A percentile compares a stretch with the other conserved stretches of the same genome.
These are phyloP conservation scores for Lasiommata megera DNA, from an alignment of 2,888 invertebrate species.

Conservation along the genomic window DNA sequence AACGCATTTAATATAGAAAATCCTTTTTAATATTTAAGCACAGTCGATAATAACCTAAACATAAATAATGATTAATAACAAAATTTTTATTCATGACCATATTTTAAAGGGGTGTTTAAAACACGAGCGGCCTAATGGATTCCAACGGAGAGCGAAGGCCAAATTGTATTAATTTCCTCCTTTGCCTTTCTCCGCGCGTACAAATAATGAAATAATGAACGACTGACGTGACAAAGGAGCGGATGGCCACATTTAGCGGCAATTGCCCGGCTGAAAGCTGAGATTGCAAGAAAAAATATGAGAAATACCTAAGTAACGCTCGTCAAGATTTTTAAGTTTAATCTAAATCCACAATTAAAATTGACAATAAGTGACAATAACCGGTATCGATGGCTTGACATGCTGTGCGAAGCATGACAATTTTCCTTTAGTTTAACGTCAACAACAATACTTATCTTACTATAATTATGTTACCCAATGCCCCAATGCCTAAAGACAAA, in stretches of 20 bases:
- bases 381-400: too few species aligned
- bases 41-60: background rate
- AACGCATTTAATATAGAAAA: too few species aligned
- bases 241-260: slow-evolving; percentile 25
- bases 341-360: too few species aligned
- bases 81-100: background rate
- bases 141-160: slow-evolving; percentile 2
- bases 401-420: too few species aligned
- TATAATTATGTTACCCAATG: too few species aligned
- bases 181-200: slow-evolving; percentile 10
- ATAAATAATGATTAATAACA: background rate
- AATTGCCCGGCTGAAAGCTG: slow-evolving; percentile 27
- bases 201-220: slow-evolving; percentile 21
- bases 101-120: slow-evolving; percentile 4
- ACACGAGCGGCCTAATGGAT: background rate
- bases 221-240: slow-evolving; percentile 24
- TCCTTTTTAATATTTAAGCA: too few species aligned
- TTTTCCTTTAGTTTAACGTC: too few species aligned
- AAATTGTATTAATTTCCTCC: slow-evolving; percentile 28
- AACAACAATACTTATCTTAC: too few species aligned
- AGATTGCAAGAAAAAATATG: slow-evolving; percentile 19
- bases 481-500: too few species aligned
- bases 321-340: too few species aligned
- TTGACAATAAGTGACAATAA: too few species aligned
- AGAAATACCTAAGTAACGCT: background rate